Percentiles rank a stretch among this genome's conserved stretches.
Conservation (phyloP, 1,140 invertebrate species). For the Zaprionus vittiger region DNA sequence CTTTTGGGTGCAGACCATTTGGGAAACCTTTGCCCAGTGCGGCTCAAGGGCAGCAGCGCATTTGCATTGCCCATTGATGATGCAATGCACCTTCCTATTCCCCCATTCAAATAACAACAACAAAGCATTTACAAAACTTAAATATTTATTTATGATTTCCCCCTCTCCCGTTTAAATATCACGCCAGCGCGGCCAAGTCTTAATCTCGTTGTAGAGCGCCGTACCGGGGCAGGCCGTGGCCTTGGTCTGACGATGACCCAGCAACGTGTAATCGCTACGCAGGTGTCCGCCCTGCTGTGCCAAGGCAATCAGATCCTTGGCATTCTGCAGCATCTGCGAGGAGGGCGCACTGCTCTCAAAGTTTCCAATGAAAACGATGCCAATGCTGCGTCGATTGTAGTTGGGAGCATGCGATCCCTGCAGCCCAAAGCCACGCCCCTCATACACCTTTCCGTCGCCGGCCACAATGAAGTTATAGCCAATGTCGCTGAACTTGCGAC, state of each 20-base stretch:
- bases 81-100: constrained; percentile 51
- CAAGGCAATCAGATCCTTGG: constrained; percentile 87
- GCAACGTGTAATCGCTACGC: constrained; percentile 83
- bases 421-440: constrained; percentile 90
- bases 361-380: constrained; percentile 88
- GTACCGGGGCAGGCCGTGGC: constrained; percentile 89
- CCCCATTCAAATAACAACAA: neutral
- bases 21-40: constrained; percentile 16
- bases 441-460: constrained; percentile 86
- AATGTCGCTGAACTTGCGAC: constrained; percentile 88
- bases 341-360: constrained; percentile 85
- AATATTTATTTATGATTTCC: constrained; percentile 10
- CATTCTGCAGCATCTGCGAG: constrained; percentile 86
- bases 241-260: constrained; percentile 89
- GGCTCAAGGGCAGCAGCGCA: constrained; percentile 56
- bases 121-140: constrained; percentile 1
- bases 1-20: constrained; percentile 47
- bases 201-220: constrained; percentile 85
- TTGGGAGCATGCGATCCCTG: constrained; percentile 88
- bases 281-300: constrained; percentile 85
- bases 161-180: constrained; percentile 33
- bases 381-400: constrained; percentile 89
- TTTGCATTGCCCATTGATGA: constrained; percentile 60
- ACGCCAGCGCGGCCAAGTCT: constrained; percentile 85
- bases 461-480: constrained; percentile 87